Base-by-base conservation (phyloP, 2,888 invertebrate genomes). In the Machimus atricapillus region DNA sequence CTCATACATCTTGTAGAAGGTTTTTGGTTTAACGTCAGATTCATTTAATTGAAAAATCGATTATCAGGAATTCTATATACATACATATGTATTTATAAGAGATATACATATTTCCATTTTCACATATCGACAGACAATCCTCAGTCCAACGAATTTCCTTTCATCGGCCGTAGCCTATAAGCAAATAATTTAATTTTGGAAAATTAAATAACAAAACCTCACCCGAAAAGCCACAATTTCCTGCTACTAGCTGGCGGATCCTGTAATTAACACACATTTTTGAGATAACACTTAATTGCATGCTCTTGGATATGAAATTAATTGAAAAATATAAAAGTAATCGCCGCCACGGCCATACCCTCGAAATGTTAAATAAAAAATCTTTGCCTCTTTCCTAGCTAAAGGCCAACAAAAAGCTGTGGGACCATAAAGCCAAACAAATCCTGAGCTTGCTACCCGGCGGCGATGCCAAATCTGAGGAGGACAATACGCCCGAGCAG, bases 401-500 rank as follows among this genome's bases (percentile, higher is more conserved):
- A 90, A 93, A 91, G 90, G 92, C 92, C 87, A 92, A 93, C 90
- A 91, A 92, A 89, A 90, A 91, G 88, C 90, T 92, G 87, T 93
- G 93, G 93, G 92, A 93, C 91, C 91, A 90, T 91, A 92, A 92
- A 89, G 93, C 92, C 19, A 92, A 92, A 88, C 90, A 93, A 90
- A 91, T 93, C 87, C 89, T 93, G 86, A 90, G 91, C 88, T 90
- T 92, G 88, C 88, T 89, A 85, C 90, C 90, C 23, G 89, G 89
- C 27, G 88, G 23, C 14, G 19, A 83, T 85, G 88, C 89, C 34
- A 90, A 91, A 85, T 90, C 91, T 31, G 90, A 90, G 52, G 91
- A 92, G 81, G 90, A 91, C 81, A 88, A 89, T 87, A 86, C 87
- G 7, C 86, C 82, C 23, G 88, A 87, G 66, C 77, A 85, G 40